A percentile compares a stretch with the other conserved stretches of the same genome.
These are phyloP conservation scores for Pelecanus crispus DNA, from an alignment of 2,113 vertebrate species.

Conservation along the genomic window DNA sequence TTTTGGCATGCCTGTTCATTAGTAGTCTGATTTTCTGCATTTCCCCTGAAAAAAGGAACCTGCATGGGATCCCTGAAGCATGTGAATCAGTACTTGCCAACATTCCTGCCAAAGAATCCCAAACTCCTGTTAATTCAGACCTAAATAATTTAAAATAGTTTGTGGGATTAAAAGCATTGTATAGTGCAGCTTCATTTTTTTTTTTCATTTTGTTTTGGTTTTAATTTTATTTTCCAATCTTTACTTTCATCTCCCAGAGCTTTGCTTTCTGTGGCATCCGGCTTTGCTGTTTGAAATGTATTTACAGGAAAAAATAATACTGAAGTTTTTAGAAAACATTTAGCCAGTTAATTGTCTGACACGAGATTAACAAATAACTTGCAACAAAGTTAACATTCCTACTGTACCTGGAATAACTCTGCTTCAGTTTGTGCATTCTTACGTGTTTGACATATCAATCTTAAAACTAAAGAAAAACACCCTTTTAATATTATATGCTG, in stretches of 20 bases:
- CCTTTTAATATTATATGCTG: neutral
- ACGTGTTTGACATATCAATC: neutral
- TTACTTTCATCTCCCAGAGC: slow-evolving; percentile 34
- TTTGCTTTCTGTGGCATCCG: slow-evolving; percentile 58
- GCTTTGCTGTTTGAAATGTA: slow-evolving; percentile 48
- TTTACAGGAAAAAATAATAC: slow-evolving; percentile 33
- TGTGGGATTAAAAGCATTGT: slow-evolving; percentile 16
- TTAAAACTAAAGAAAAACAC: slow-evolving; percentile 6
- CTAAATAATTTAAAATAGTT: slow-evolving; percentile 10
- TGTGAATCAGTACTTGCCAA: slow-evolving; percentile 75
- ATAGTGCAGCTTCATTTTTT: neutral
- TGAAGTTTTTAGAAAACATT: neutral
- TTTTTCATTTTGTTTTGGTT: neutral
- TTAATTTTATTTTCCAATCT: slow-evolving; percentile 16
- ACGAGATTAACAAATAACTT: neutral
- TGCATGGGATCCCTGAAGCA: slow-evolving; percentile 75
- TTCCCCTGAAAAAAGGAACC: slow-evolving; percentile 26
- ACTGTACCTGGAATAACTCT: slow-evolving; percentile 26
- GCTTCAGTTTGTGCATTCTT: slow-evolving; percentile 6
- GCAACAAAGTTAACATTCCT: slow-evolving; percentile 1
- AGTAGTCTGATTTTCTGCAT: slow-evolving; percentile 50
- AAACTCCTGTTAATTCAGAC: neutral
- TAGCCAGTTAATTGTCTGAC: slow-evolving; percentile 24
- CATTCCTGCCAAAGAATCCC: slow-evolving; percentile 57
- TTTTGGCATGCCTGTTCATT: slow-evolving; percentile 70